A percentile compares a stretch with the other conserved stretches of the same genome.
phyloP scores from a whole-genome alignment of 2,797 vertebrate species.

The Pipistrellus pygmaeus region DNA sequence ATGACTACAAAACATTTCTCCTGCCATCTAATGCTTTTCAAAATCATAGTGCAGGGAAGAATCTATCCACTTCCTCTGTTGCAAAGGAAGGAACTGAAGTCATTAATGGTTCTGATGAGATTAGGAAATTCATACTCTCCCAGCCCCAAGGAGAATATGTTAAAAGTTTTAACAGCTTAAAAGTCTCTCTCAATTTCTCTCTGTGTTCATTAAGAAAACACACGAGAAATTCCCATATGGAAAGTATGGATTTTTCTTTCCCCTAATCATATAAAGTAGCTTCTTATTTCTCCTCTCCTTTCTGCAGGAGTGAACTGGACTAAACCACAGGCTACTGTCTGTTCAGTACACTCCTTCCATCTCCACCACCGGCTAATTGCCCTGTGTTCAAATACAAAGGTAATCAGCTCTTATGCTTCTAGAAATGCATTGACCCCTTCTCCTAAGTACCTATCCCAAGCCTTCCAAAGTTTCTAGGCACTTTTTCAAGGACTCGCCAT shows the following conservation, averaged over 20 bases:
- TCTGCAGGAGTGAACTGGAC: constrained; percentile 36
- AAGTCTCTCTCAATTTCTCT: constrained; percentile 76
- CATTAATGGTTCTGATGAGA: constrained; percentile 81
- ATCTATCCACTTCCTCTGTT: constrained; percentile 66
- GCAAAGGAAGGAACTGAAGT: constrained; percentile 73
- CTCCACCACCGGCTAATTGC: constrained; percentile 36
- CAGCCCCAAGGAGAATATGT: constrained; percentile 73
- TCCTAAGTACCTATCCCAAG: constrained; percentile 18
- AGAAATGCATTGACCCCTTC: constrained; percentile 52
- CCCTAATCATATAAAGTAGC: constrained; percentile 76
- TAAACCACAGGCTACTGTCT: constrained; percentile 54
- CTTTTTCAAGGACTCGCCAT: constrained; percentile 47
- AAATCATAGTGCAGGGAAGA: constrained; percentile 53
- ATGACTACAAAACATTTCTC: constrained; percentile 54
- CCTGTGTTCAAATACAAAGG: constrained; percentile 5
- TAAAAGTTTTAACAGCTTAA: constrained; percentile 80
- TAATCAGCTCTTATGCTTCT: constrained; percentile 53
- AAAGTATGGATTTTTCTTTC: constrained; percentile 81
- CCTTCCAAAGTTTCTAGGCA: constrained; percentile 50
- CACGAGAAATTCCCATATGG: constrained; percentile 74
- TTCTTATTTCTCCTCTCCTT: constrained; percentile 65
- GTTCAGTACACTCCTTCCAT: not conserved
- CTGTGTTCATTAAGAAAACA: constrained; percentile 80
- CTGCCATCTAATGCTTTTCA: constrained; percentile 53
- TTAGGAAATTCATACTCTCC: constrained; percentile 77